Conservation (phyloP, 2,797 vertebrate genomes). For the Alauda arvensis region DNA sequence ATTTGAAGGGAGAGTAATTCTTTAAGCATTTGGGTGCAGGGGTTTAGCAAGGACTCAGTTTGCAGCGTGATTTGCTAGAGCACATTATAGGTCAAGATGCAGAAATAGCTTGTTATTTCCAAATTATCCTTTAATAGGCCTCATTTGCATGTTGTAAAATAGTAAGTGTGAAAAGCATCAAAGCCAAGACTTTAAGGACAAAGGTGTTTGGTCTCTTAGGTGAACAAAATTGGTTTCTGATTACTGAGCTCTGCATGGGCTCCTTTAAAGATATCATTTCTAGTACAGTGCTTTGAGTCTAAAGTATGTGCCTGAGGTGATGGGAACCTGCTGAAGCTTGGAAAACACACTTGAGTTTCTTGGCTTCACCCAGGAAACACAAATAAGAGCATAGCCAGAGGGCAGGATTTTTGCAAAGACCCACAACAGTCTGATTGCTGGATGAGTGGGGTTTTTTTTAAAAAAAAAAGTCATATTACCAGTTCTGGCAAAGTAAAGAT, state of each 20-base stretch:
- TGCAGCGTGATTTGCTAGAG: fast-evolving
- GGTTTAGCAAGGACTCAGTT: not conserved
- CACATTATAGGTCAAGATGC: not conserved
- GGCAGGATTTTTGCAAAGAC: not conserved
- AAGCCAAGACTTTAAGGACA: not conserved
- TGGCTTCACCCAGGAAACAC: constrained; percentile 10
- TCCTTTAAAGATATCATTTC: not conserved
- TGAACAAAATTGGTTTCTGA: not conserved
- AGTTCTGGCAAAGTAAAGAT: not conserved
- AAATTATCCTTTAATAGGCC: not conserved
- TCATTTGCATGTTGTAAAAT: not conserved
- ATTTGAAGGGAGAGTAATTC: not conserved
- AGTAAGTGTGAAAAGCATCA: not conserved
- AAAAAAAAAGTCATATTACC: not conserved
- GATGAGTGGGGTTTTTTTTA: not conserved
- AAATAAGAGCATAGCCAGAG: not conserved
- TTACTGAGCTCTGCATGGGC: not conserved
- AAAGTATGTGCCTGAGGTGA: not conserved
- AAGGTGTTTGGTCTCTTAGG: not conserved
- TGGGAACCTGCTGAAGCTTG: not conserved
- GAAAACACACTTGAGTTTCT: constrained; percentile 4
- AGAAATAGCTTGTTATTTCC: not conserved
- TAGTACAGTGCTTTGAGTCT: not conserved
- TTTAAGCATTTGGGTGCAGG: not conserved
- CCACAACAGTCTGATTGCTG: not conserved